These are phyloP conservation scores for Aurelia aurita DNA, from an alignment of 30 jellyfish, hydroid and myxozoan genomes.

Conservation along the genomic window DNA sequence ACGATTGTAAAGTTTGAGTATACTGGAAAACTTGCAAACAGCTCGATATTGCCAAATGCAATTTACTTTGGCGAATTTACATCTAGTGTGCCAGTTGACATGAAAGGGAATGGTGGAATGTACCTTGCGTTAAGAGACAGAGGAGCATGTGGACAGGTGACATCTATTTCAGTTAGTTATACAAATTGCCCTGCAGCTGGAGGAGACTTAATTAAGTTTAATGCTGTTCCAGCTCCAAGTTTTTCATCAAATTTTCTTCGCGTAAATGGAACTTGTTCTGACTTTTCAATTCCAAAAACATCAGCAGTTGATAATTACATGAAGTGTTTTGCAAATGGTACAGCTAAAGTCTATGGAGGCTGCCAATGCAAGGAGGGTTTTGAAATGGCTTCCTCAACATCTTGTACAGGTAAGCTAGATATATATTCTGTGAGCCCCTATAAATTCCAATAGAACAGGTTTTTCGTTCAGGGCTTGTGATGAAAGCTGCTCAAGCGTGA, in stretches of 20 bases:
- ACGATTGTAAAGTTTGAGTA: neutral
- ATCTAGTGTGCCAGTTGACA: neutral
- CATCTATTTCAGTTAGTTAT: slow-evolving; percentile 1
- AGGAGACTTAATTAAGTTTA: slow-evolving; percentile 41
- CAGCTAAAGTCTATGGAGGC: slow-evolving; percentile 59
- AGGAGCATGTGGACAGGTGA: slow-evolving; percentile 47
- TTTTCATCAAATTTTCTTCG: neutral
- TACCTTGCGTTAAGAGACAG: slow-evolving; percentile 45
- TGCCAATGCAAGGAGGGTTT: slow-evolving; percentile 75
- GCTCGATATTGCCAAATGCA: neutral
- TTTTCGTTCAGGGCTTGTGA: no score
- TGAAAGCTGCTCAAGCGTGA: no score
- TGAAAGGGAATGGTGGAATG: slow-evolving; percentile 29
- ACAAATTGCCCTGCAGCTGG: slow-evolving; percentile 55
- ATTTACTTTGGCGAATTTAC: neutral
- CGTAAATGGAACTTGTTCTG: slow-evolving; percentile 50
- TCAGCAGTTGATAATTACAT: slow-evolving; percentile 11
- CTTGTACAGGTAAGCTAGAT: slow-evolving; percentile 42
- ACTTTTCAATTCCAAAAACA: slow-evolving; percentile 20
- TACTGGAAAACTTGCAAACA: neutral
- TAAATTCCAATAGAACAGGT: no score
- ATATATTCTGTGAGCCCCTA: neutral
- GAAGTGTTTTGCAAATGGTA: slow-evolving; percentile 72
- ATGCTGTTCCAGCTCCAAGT: slow-evolving; percentile 54
- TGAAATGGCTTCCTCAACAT: neutral